phyloP scores from a whole-genome alignment of 1,140 invertebrate species.

The Druon quercuslanigerum region DNA sequence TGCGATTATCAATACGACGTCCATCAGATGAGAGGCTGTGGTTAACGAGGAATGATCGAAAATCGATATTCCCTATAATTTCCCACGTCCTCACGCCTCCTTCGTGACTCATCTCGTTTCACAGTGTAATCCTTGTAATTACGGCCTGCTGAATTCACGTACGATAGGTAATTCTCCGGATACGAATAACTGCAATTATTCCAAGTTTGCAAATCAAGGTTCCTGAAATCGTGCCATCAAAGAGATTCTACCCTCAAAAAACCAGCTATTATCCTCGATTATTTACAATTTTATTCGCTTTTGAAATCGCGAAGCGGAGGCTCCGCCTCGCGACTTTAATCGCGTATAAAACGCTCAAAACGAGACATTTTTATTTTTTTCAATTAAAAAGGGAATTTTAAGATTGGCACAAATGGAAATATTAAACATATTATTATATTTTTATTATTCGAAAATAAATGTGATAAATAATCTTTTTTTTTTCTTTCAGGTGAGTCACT shows the following conservation, averaged over 20 bases:
- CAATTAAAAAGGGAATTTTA: background rate
- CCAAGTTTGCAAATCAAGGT: conserved; percentile 24
- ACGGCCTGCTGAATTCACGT: conserved; percentile 43
- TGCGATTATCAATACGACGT: background rate
- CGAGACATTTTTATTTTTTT: background rate
- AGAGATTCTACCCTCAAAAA: background rate
- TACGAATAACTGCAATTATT: conserved; percentile 4
- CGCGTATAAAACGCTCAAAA: background rate
- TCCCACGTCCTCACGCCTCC: conserved; percentile 41
- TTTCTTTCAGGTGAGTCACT: conserved; percentile 15
- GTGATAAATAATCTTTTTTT: background rate
- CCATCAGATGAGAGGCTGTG: background rate
- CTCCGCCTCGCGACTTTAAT: background rate
- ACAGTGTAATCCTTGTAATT: conserved; percentile 42
- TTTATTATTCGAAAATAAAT: background rate
- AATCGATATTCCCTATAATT: conserved; percentile 43
- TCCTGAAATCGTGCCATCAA: background rate
- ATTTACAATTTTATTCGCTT: too few relatives aligned
- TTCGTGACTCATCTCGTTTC: conserved; percentile 39
- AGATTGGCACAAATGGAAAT: background rate
- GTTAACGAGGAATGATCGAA: conserved; percentile 44
- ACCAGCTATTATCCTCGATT: too few relatives aligned
- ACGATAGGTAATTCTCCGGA: conserved; percentile 7
- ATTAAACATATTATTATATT: background rate
- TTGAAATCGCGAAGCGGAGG: too few relatives aligned